A percentile compares a stretch with the other conserved stretches of the same genome.
Evolutionary conservation across 30 jellyfish, hydroid and myxozoan genomes (phyloP).

Genomic region (Pseudorhiza aurosa): DNA sequence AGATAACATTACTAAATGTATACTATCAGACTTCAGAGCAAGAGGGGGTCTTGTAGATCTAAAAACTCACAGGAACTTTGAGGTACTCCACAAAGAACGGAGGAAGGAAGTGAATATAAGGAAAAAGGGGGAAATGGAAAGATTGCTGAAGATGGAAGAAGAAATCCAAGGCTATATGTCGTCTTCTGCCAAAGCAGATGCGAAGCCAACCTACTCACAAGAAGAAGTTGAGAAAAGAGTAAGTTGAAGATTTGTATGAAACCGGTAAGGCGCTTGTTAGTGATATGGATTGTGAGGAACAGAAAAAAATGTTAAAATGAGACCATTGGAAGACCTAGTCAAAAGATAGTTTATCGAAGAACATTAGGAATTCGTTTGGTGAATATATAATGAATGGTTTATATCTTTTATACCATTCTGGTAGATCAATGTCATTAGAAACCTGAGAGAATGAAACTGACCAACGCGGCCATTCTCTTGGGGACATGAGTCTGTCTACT

Average conservation of each 20-base stretch:
- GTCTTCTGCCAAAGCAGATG: slow-evolving; percentile 12
- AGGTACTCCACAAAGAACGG: slow-evolving; percentile 49
- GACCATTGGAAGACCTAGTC: no score
- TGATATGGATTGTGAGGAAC: no score
- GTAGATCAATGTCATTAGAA: no score
- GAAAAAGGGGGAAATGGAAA: slow-evolving; percentile 3
- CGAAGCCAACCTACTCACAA: neutral
- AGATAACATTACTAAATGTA: slow-evolving; percentile 38
- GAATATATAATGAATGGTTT: no score
- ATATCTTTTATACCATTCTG: no score
- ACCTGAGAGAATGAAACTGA: no score
- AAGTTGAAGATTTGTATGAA: neutral
- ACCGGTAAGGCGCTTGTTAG: no score
- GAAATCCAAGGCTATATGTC: slow-evolving; percentile 17
- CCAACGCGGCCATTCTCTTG: no score
- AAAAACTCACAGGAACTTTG: slow-evolving; percentile 80
- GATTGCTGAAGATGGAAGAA: slow-evolving; percentile 4
- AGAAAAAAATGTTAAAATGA: no score
- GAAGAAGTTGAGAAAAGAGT: slow-evolving; percentile 34
- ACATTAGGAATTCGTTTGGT: no score
- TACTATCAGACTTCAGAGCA: slow-evolving; percentile 90
- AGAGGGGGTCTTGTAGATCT: slow-evolving; percentile 92
- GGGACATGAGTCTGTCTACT: no score
- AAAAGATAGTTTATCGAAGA: no score
- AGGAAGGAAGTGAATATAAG: slow-evolving; percentile 58